Evolutionary conservation across 2,888 invertebrate species (phyloP).

Genomic region (Napeogenes sylphis): DNA sequence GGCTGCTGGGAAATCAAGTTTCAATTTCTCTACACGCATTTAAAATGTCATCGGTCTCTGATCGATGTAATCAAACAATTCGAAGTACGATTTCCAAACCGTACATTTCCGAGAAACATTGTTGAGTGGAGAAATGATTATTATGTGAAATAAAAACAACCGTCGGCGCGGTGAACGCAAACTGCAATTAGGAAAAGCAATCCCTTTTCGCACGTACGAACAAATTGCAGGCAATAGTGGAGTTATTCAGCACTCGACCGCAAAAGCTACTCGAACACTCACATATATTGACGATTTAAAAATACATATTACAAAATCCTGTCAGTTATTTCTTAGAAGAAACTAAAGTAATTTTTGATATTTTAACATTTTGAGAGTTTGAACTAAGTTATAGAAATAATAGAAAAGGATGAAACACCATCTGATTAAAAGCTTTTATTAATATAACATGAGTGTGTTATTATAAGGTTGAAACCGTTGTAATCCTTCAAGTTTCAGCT

Average conservation of each 20-base stretch:
- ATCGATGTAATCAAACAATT: conserved; percentile 37
- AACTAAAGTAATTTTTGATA: not conserved
- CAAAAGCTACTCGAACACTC: conserved; percentile 33
- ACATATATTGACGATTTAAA: conserved; percentile 26
- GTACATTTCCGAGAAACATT: conserved; percentile 54
- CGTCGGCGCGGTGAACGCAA: conserved; percentile 29
- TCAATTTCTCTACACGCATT: conserved; percentile 3
- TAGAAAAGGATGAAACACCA: conserved; percentile 16
- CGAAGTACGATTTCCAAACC: conserved; percentile 46
- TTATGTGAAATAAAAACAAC: conserved; percentile 25
- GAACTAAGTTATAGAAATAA: not conserved
- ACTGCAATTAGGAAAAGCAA: conserved; percentile 62
- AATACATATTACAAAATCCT: conserved; percentile 20
- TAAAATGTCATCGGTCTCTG: conserved; percentile 11
- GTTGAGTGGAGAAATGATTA: conserved; percentile 36
- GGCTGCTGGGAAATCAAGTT: conserved; percentile 25
- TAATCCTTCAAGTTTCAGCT: conserved; percentile 25
- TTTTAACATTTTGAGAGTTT: no score
- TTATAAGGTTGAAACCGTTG: conserved; percentile 29
- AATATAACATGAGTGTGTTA: conserved; percentile 20
- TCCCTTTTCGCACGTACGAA: conserved; percentile 68
- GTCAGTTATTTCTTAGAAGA: conserved; percentile 6
- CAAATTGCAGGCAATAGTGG: conserved; percentile 62
- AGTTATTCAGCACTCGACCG: conserved; percentile 33
- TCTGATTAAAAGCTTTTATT: conserved; percentile 15